Evolutionary conservation across 1,140 invertebrate genomes (phyloP), one percentile per base, ranked within the genome.

Genomic region (Pararge aegeria): DNA sequence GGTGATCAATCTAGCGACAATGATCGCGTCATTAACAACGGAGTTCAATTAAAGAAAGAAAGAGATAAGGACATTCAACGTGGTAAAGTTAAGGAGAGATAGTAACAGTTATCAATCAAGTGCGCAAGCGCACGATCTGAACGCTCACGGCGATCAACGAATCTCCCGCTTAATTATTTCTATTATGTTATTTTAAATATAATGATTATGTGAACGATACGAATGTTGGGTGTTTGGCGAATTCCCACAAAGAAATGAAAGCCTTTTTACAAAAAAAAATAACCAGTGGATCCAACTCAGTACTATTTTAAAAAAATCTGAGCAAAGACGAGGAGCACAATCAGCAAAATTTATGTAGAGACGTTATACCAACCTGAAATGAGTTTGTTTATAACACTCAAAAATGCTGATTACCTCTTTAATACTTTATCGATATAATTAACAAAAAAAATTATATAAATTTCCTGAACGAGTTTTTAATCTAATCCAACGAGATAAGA

Each of bases 151-250:
- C 78, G 71, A 82, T 84, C 76, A 73, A 75, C 62, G 70, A 73
- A 81, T 88, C 76, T 82, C 75, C 60, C 52, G 73, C 80, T 80
- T 89, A 83, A 89, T 89, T 86, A 87, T 89, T 89, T 87, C 83
- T 89, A 89, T 87, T 89, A 87, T 89, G 77, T 87, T 87, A 86
- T 87, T 53, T 83, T 79, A 86, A 86, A 78, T 79, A 77, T 82
- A 81, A 86, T 83, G 71, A 78, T 80, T 71, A 78, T 52, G 64
- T 59, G 40, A 9, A 53, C 29, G 18, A 21, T 18, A 57, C 29
- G 16, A 34, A 34, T 34, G n/a, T 30, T 1, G 53, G n/a, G 0
- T 16, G 18, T 66, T 68, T 77, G 52, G 78, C 74, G 66, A 86
- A 81, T 88, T 88, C 77, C 78, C 80, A 84, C 78, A 46, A 18